phyloP scores from a whole-genome alignment of 2,797 vertebrate genomes.

The Pipistrellus kuhlii region DNA sequence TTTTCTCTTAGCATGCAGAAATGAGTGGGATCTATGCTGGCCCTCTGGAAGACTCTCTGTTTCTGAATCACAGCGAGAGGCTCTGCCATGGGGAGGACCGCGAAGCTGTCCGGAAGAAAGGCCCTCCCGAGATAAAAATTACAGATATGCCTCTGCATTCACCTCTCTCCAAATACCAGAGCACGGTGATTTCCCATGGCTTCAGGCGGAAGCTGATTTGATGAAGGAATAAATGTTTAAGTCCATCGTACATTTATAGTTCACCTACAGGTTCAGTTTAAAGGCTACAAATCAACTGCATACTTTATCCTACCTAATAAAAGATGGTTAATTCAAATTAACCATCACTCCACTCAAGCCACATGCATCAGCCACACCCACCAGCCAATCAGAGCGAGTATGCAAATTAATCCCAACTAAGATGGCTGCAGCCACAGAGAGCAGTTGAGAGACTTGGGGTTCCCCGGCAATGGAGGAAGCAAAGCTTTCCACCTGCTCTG shows the following conservation, averaged over 20 bases:
- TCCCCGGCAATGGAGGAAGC: too few relatives aligned
- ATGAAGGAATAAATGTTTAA: constrained; percentile 22
- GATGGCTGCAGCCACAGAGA: too few relatives aligned
- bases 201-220: constrained; percentile 71
- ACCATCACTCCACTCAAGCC: too few relatives aligned
- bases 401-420: too few relatives aligned
- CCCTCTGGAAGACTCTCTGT: constrained; percentile 80
- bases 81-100: constrained; percentile 80
- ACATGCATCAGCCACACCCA: too few relatives aligned
- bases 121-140: constrained; percentile 58
- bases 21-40: constrained; percentile 65
- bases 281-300: not conserved
- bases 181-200: constrained; percentile 75
- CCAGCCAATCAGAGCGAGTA: too few relatives aligned
- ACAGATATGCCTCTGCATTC: constrained; percentile 77
- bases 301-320: not conserved
- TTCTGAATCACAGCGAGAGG: constrained; percentile 78
- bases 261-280: not conserved
- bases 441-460: too few relatives aligned
- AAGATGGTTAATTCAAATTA: too few relatives aligned
- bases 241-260: not conserved
- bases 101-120: constrained; percentile 77
- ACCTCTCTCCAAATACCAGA: constrained; percentile 80
- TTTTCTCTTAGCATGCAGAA: constrained; percentile 75
- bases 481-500: too few relatives aligned